These are phyloP conservation scores for Siphlonurus alternatus DNA, from an alignment of 2,888 invertebrate species.

Conservation along the genomic window DNA sequence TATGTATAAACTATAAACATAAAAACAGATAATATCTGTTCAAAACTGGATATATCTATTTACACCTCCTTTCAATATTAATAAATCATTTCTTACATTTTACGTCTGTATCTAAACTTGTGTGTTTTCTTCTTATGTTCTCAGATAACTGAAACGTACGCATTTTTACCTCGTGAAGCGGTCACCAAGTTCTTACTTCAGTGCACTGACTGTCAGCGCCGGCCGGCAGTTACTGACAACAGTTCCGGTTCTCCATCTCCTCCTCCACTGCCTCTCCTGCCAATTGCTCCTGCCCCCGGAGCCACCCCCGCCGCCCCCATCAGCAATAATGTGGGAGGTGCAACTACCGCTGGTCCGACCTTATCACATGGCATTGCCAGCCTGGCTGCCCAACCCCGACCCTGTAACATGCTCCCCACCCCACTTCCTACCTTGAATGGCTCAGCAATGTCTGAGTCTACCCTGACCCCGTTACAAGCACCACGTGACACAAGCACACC, in stretches of 20 bases:
- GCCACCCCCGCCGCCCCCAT: neutral
- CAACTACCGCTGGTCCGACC: constrained; percentile 14
- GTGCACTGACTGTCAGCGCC: constrained; percentile 81
- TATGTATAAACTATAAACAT: too few relatives aligned
- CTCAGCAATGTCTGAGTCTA: constrained; percentile 9
- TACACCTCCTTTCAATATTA: too few relatives aligned
- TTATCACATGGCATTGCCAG: constrained; percentile 23
- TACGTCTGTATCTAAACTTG: too few relatives aligned
- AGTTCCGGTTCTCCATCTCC: constrained; percentile 2
- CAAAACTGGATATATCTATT: too few relatives aligned
- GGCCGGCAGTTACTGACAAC: constrained; percentile 39
- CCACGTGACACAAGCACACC: neutral
- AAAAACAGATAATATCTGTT: too few relatives aligned
- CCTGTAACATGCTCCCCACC: constrained; percentile 23
- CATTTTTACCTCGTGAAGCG: constrained; percentile 88
- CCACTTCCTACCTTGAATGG: constrained; percentile 5
- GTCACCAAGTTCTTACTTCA: constrained; percentile 90
- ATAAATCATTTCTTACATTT: too few relatives aligned
- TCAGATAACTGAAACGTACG: constrained; percentile 93
- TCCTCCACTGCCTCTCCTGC: neutral
- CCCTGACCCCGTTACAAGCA: constrained; percentile 7
- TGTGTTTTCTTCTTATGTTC: constrained; percentile 17
- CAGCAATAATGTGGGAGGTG: neutral
- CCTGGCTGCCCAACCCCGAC: constrained; percentile 25
- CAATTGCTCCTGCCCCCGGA: constrained; percentile 22